phyloP scores from a whole-genome alignment of 2,888 invertebrate genomes.

The Scaptomyza caliginosa region DNA sequence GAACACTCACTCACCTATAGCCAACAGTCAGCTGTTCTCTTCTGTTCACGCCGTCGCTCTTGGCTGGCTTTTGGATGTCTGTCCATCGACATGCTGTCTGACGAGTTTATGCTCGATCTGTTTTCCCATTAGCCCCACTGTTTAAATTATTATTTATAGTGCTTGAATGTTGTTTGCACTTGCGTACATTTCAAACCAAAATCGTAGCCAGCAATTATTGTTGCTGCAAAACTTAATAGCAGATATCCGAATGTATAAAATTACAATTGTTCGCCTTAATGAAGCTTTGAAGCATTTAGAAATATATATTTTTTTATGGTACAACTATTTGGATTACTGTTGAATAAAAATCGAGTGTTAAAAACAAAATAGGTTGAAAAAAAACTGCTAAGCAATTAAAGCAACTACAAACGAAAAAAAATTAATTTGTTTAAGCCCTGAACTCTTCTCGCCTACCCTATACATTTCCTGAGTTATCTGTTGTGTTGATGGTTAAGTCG shows the following conservation, averaged over 20 bases:
- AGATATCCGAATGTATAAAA: slow-evolving; percentile 6
- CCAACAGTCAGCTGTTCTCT: slow-evolving; percentile 44
- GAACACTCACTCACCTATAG: slow-evolving; percentile 2
- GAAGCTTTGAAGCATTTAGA: slow-evolving; percentile 1
- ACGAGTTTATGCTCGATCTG: slow-evolving; percentile 14
- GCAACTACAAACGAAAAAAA: neutral
- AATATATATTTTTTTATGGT: slow-evolving; percentile 33
- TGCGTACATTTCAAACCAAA: neutral
- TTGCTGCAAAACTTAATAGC: slow-evolving; percentile 4
- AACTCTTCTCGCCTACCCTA: neutral
- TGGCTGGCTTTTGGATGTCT: neutral
- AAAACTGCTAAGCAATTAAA: neutral
- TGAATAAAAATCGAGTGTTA: neutral
- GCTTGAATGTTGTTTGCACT: slow-evolving; percentile 17
- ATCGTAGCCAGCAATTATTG: slow-evolving; percentile 10
- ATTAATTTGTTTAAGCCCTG: neutral
- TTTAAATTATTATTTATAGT: neutral
- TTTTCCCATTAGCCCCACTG: slow-evolving; percentile 4
- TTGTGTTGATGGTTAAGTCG: slow-evolving; percentile 1
- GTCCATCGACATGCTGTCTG: slow-evolving; percentile 6
- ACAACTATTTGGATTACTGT: neutral
- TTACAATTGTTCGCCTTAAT: slow-evolving; percentile 8
- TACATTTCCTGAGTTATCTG: neutral
- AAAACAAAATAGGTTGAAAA: neutral
- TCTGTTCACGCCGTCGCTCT: slow-evolving; percentile 1